Base-by-base conservation (phyloP, 1,140 invertebrate species). In the Zophobas morio region DNA sequence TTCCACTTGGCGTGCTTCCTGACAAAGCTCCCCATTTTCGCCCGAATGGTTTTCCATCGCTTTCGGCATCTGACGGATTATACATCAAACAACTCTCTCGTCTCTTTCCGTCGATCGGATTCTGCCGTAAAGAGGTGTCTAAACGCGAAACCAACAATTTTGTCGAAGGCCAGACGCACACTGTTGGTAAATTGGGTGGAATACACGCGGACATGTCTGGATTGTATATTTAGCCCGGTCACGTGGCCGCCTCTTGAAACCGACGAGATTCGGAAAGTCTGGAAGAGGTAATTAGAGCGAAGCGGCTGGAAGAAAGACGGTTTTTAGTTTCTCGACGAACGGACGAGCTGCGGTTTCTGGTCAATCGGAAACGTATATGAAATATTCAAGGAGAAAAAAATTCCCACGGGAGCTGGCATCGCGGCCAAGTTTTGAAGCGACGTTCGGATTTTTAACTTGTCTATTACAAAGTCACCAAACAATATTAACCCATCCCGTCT, bases 141-240 rank as follows among this genome's bases (percentile, higher is more conserved):
- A 20, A 20, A 20, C 20, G 20, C 20, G 20, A 20, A 20, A 20
- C 20, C 53, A 34, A 54, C 35, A 54, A 34, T 54, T 53, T 53
- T 51, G 32, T 20, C 60, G 60, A 66, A 42, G n/a, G 60, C 37
- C 20, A 20, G 39, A 3, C 6, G 6, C 40, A 46, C 3, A 4
- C 20, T n/a, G 60, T 42, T 39, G 40, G 60, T 32, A 66, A 66
- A 66, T 42, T 42, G 60, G 60, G 56, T 75, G 74, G 60, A 63
- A 36, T 63, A 76, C 53, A 74, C 54, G 37, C 42, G 47, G 49
- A 75, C 74, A 75, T 66, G 34, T 40, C 49, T 54, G 49, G 36
- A 46, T 42, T 4, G 8, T 75, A 76, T 54, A 76, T 76, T 76
- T 76, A 76, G 75, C 37, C 37, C 37, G 73, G 39, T 76, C 75